Evolutionary conservation across 2,888 invertebrate species (phyloP).

Genomic region (Prosopocoilus inquinatus): DNA sequence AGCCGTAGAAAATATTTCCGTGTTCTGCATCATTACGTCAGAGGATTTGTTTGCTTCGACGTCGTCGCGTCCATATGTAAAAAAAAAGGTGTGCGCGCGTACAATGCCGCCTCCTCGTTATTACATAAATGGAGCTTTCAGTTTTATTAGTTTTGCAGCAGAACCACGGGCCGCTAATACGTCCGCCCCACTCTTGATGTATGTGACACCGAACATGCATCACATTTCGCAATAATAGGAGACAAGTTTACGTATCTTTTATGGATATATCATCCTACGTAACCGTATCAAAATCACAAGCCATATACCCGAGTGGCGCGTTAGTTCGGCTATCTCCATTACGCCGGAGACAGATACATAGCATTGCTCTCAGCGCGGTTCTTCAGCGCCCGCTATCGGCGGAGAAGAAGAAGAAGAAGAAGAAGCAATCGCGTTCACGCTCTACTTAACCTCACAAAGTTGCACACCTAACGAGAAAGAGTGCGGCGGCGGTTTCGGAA

Average conservation of each 20-base stretch:
- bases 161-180: neutral
- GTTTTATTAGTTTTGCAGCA: conserved; percentile 1
- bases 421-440: conserved; percentile 43
- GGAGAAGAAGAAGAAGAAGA: conserved; percentile 29
- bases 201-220: conserved; percentile 1
- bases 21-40: too few relatives aligned
- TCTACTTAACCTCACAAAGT: conserved; percentile 40
- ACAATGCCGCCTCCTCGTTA: neutral
- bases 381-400: conserved; percentile 27
- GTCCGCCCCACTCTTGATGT: neutral
- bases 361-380: conserved; percentile 37
- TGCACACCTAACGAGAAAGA: conserved; percentile 34
- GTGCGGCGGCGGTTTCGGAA: conserved; percentile 21
- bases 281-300: conserved; percentile 38
- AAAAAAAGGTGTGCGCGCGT: too few relatives aligned
- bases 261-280: conserved; percentile 36
- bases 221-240: conserved; percentile 29
- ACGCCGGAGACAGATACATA: conserved; percentile 38
- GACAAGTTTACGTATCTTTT: conserved; percentile 36
- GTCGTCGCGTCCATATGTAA: too few relatives aligned
- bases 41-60: too few relatives aligned
- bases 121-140: conserved; percentile 3
- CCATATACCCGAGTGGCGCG: conserved; percentile 40
- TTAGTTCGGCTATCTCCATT: conserved; percentile 38
- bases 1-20: too few relatives aligned